Base-by-base conservation (phyloP, 2,888 invertebrate species). In the Bellardia pandia region DNA sequence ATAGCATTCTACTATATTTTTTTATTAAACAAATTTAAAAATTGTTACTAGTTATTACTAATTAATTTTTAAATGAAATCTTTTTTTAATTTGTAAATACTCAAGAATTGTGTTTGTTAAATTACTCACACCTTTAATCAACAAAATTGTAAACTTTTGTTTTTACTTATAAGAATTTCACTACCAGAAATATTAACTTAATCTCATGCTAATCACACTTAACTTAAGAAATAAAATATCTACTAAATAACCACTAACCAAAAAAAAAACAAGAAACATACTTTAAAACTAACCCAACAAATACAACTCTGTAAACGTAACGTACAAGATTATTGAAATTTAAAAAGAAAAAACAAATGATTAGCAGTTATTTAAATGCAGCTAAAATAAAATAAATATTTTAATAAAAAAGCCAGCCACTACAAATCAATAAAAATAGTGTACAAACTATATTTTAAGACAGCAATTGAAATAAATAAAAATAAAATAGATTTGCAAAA, bases 291-390 rank as follows among this genome's bases (percentile, higher is more conserved):
- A 1, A 11, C 51, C 11, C 11, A 33, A 90, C 89, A 91, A 91
- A 91, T 89, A 89, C 88, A 90, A 91, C 91, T 91, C 90, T 90
- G 89, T 90, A 90, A 86, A 90, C 90, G 88, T 85, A 87, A 87
- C 81, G 82, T 86, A 86, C 86, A 86, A 86, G 42, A 30, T 71
- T 40, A 74, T 51, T 40, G 7, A 58, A 37, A 78, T 51, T 77
- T 14, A 56, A 60, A 60, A 48, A 33, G 1, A 48, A 71, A 45
- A n/a, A n/a, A 37, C 9, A 16, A 56, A 37, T 37, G 14, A 48
- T 51, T 33, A 66, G 11, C 42, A 16, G 33, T 45, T 11, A 11
- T 13, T 13, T 42, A 11, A 64, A 53, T n/a, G 13, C 53, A 71
- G 16, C 40, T 45, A 77, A 66, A 11, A 75, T 37, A 42, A 75